Evolutionary conservation across 2,113 vertebrate genomes (phyloP).

Genomic region (Tragelaphus scriptus): DNA sequence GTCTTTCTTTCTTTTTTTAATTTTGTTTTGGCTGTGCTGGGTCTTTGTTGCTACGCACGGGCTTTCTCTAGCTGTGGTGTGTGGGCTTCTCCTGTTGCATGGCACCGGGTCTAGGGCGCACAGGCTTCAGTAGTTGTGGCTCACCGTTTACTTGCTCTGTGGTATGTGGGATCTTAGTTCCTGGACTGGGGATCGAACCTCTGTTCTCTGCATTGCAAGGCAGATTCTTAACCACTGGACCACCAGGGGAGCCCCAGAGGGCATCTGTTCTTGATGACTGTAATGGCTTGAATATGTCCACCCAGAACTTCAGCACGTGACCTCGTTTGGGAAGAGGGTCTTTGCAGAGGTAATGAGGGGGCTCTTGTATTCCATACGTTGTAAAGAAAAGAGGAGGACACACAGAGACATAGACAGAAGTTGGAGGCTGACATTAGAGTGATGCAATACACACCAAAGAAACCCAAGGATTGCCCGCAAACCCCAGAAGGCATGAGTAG

Average conservation of each 20-base stretch:
- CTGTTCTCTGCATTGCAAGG: neutral
- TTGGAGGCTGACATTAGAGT: neutral
- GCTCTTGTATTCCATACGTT: neutral
- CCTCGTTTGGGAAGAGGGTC: neutral
- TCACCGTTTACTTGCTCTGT: neutral
- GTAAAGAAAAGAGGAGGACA: neutral
- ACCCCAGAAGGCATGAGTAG: neutral
- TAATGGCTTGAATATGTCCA: neutral
- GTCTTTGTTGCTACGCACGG: neutral
- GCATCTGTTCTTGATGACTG: neutral
- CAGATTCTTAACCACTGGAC: neutral
- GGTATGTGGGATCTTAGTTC: neutral
- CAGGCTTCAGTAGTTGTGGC: neutral
- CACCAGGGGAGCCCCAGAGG: neutral
- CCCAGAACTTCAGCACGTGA: neutral
- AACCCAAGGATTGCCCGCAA: neutral
- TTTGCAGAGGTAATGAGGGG: neutral
- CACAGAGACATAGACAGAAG: neutral
- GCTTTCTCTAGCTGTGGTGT: neutral
- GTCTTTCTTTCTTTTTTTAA: neutral
- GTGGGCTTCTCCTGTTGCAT: neutral
- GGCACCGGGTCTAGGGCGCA: neutral
- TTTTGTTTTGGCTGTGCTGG: neutral
- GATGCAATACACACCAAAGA: neutral
- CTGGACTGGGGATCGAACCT: neutral